These are phyloP conservation scores for Rhyzopertha dominica DNA, from an alignment of 1,140 invertebrate species.

Conservation along the genomic window DNA sequence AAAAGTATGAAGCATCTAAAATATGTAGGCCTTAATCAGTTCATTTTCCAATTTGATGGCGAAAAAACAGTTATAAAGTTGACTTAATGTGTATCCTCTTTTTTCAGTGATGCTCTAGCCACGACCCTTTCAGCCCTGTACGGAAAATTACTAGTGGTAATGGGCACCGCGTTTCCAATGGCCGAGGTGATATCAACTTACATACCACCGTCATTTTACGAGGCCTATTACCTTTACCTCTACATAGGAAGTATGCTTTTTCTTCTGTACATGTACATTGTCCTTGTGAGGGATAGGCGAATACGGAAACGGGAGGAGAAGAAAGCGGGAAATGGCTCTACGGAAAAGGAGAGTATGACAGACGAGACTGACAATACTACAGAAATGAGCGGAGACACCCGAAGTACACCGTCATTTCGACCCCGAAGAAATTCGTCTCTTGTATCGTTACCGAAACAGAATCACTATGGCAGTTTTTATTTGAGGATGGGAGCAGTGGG, in stretches of 20 bases:
- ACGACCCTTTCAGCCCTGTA: conserved; percentile 87
- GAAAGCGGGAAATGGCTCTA: conserved; percentile 17
- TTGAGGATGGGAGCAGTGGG: conserved; percentile 87
- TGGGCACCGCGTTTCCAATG: conserved; percentile 92
- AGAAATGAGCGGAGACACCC: conserved; percentile 48
- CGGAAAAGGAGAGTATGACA: conserved; percentile 23
- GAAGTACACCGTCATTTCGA: conserved; percentile 49
- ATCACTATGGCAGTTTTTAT: conserved; percentile 90
- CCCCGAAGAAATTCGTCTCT: conserved; percentile 48
- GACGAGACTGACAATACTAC: conserved; percentile 36
- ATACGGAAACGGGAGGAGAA: conserved; percentile 32
- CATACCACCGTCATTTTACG: conserved; percentile 84
- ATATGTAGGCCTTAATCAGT: too few species aligned
- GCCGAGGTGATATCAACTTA: conserved; percentile 88
- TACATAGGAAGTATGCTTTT: conserved; percentile 88
- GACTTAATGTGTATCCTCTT: conserved; percentile 4
- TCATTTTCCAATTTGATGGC: background rate
- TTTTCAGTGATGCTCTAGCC: conserved; percentile 69
- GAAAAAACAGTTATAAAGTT: background rate
- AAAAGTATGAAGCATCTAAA: too few species aligned
- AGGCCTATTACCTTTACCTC: conserved; percentile 85
- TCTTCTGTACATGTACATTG: conserved; percentile 78
- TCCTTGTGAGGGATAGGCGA: conserved; percentile 59
- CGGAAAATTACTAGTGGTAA: conserved; percentile 88
- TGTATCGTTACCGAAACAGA: conserved; percentile 51